These are phyloP conservation scores for Urophycis tenuis DNA, from an alignment of 2,797 vertebrate genomes.

Conservation along the genomic window DNA sequence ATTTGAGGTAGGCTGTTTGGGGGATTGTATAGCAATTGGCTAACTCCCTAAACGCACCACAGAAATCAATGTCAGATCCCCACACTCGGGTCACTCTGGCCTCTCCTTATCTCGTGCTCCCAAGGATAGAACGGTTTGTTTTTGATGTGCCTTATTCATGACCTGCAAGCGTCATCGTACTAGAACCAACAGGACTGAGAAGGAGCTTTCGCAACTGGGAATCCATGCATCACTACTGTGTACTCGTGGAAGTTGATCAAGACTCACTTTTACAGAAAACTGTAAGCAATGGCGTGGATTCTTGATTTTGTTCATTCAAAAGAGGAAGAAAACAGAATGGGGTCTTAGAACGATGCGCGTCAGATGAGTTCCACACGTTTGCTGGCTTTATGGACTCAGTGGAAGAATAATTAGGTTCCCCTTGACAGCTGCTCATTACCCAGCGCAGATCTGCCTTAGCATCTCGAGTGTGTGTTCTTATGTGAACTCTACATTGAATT, in stretches of 20 bases:
- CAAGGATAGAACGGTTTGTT: not conserved
- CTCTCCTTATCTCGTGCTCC: not conserved
- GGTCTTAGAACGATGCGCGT: no score
- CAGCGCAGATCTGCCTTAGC: not conserved
- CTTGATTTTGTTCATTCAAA: not conserved
- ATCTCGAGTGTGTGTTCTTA: not conserved
- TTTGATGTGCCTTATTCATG: not conserved
- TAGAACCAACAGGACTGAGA: not conserved
- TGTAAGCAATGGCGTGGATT: not conserved
- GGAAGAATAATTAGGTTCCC: not conserved
- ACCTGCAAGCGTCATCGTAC: not conserved
- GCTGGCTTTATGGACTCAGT: not conserved
- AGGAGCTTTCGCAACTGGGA: not conserved
- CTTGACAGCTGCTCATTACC: not conserved
- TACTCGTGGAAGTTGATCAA: not conserved
- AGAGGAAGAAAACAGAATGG: conserved; percentile 19
- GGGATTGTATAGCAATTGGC: not conserved
- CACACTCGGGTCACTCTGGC: not conserved
- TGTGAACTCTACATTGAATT: not conserved
- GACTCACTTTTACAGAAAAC: not conserved
- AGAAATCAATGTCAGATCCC: not conserved
- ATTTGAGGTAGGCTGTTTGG: not conserved
- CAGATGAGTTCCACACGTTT: not conserved
- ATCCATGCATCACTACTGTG: not conserved
- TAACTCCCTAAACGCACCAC: not conserved